Evolutionary conservation across 1,140 invertebrate genomes (phyloP).

Genomic region (Lucilia cuprina): DNA sequence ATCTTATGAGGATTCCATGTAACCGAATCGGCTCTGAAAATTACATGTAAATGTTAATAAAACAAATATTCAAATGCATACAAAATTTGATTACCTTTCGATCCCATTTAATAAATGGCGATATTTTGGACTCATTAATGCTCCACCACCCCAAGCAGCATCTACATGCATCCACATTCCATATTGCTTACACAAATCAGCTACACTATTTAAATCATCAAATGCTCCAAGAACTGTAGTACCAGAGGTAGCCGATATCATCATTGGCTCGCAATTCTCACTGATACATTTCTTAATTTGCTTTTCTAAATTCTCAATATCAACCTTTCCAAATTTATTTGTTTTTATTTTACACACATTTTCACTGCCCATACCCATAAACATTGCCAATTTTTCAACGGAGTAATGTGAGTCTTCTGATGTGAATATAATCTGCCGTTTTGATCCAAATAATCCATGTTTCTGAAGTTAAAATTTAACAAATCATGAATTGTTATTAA

Average conservation of each 20-base stretch:
- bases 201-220: conserved; percentile 84
- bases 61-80: not conserved
- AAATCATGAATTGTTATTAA: not conserved
- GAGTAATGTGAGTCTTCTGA: conserved; percentile 96
- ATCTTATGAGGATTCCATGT: conserved; percentile 99
- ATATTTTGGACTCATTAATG: conserved; percentile 83
- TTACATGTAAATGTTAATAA: conserved; percentile 81
- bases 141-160: conserved; percentile 92
- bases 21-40: conserved; percentile 87
- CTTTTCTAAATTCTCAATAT: conserved; percentile 72
- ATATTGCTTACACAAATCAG: conserved; percentile 81
- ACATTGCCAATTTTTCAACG: conserved; percentile 82
- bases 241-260: conserved; percentile 91
- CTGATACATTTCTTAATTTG: conserved; percentile 73
- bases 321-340: conserved; percentile 82
- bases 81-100: conserved; percentile 67
- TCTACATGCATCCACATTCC: conserved; percentile 95
- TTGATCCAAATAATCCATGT: conserved; percentile 72
- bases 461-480: conserved; percentile 63
- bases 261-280: conserved; percentile 78
- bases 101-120: conserved; percentile 80
- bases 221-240: conserved; percentile 85
- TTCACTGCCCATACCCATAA: conserved; percentile 79
- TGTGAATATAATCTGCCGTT: conserved; percentile 78
- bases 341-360: conserved; percentile 79